Base-by-base conservation (phyloP, 1,140 invertebrate species). In the Drosophila murphyi region DNA sequence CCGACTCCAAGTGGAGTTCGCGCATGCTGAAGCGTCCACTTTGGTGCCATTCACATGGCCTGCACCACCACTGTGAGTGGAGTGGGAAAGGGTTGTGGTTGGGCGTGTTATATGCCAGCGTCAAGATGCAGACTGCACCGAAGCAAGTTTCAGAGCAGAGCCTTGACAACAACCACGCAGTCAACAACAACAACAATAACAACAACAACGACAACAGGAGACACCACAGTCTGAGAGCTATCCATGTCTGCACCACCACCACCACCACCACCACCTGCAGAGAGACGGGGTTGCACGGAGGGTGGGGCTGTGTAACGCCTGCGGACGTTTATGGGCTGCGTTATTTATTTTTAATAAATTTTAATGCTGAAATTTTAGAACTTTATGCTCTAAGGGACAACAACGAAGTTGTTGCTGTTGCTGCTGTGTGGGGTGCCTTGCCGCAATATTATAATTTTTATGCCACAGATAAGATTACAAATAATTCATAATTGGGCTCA, bases 291-390 rank as follows among this genome's bases (percentile, higher is more conserved):
- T 20, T 28, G 35, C 8, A 34, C 0, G 57, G 59, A 3, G 31
- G 41, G 4, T 3, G 32, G 3, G 20, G 7, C 37, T 5, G 37
- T 8, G 8, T 4, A 41, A 7, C 7, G 37, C 57, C 41, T 34
- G 35, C n/a, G 35, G 35, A 28, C 62, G 47, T 62, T 71, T 64
- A 75, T 63, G 52, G 37, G 37, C 59, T 63, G 67, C 67, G 67
- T 83, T 85, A 87, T 87, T 88, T 87, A 87, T 87, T 79, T 87
- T 87, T 87, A 88, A 87, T 88, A 87, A 87, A 87, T 87, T 79
- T 88, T 88, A 82, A 87, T 87, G 86, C 76, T 87, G 82, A 87
- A 87, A 88, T 82, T 79, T 83, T 79, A 87, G 72, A 87, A 81
- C 45, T 75, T 68, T 31, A 54, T 51, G 52, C 51, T 50, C 28